phyloP scores from a whole-genome alignment of 1,140 invertebrate species.

The Palaemon carinicauda region DNA sequence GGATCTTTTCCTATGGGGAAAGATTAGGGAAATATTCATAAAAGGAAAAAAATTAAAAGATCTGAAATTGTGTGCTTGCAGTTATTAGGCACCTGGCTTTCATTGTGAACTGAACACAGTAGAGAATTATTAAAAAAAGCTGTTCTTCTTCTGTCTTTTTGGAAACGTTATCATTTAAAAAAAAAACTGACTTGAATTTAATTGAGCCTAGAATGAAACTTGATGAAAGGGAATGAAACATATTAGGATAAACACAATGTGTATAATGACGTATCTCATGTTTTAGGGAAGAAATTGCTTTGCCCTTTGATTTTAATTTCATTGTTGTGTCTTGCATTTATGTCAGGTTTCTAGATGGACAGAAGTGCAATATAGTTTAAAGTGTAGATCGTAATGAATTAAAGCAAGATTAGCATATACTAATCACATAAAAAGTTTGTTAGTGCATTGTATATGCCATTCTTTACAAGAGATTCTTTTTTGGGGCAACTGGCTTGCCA shows the following conservation, averaged over 20 bases:
- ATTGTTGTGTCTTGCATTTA: background rate
- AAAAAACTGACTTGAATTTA: background rate
- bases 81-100: slow-evolving; percentile 8
- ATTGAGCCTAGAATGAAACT: background rate
- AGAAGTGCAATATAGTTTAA: slow-evolving; percentile 18
- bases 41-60: background rate
- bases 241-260: background rate
- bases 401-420: background rate
- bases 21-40: background rate
- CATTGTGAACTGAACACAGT: slow-evolving; percentile 8
- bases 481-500: no score
- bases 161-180: slow-evolving; percentile 1
- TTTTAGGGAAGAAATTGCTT: background rate
- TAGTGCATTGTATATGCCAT: no score
- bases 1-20: background rate
- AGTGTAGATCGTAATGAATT: background rate
- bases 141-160: slow-evolving; percentile 46
- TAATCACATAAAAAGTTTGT: background rate
- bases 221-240: background rate
- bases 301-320: background rate
- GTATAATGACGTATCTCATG: background rate
- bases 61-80: slow-evolving; percentile 23
- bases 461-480: no score
- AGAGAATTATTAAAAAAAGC: background rate
- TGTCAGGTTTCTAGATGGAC: slow-evolving; percentile 41